These are phyloP conservation scores for Pentamera pediparva DNA, from an alignment of 53 echinoderm and acorn worm genomes.

Conservation along the genomic window DNA sequence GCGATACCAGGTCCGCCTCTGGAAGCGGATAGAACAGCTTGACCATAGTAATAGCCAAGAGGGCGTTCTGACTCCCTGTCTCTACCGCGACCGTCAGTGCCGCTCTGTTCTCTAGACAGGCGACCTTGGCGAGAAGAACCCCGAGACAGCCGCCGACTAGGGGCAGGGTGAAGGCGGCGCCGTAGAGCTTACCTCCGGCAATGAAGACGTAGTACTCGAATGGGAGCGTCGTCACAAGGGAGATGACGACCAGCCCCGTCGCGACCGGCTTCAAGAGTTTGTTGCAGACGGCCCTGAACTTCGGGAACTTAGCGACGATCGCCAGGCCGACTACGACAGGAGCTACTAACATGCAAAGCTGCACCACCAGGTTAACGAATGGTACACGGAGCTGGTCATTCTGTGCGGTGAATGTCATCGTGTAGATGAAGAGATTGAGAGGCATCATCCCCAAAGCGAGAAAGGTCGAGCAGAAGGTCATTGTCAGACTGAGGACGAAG, in stretches of 20 bases:
- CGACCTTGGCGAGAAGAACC: slow-evolving; percentile 33
- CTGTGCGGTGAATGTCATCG: slow-evolving; percentile 20
- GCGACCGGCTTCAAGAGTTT: slow-evolving; percentile 57
- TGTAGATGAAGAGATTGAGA: slow-evolving; percentile 56
- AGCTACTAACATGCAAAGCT: slow-evolving; percentile 35
- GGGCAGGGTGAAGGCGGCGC: slow-evolving; percentile 33
- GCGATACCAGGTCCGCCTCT: slow-evolving; percentile 48
- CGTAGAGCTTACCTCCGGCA: slow-evolving; percentile 31
- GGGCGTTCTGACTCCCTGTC: slow-evolving; percentile 54
- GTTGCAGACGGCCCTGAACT: slow-evolving; percentile 31
- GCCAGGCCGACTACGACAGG: slow-evolving; percentile 48
- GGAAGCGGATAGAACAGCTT: slow-evolving; percentile 55
- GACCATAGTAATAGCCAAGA: slow-evolving; percentile 57
- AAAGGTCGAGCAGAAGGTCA: slow-evolving; percentile 66
- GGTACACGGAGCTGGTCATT: slow-evolving; percentile 45
- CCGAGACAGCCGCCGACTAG: slow-evolving; percentile 39
- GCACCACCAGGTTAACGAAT: slow-evolving; percentile 35
- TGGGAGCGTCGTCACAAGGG: slow-evolving; percentile 36
- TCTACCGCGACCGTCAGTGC: slow-evolving; percentile 58
- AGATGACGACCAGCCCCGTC: slow-evolving; percentile 21
- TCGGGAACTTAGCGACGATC: slow-evolving; percentile 40
- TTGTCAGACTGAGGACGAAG: slow-evolving; percentile 63
- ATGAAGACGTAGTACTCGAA: slow-evolving; percentile 38
- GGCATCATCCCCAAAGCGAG: slow-evolving; percentile 63
- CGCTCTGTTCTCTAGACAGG: slow-evolving; percentile 31